These are phyloP conservation scores for Bembecia ichneumoniformis DNA, from an alignment of 2,888 invertebrate genomes.

Conservation along the genomic window DNA sequence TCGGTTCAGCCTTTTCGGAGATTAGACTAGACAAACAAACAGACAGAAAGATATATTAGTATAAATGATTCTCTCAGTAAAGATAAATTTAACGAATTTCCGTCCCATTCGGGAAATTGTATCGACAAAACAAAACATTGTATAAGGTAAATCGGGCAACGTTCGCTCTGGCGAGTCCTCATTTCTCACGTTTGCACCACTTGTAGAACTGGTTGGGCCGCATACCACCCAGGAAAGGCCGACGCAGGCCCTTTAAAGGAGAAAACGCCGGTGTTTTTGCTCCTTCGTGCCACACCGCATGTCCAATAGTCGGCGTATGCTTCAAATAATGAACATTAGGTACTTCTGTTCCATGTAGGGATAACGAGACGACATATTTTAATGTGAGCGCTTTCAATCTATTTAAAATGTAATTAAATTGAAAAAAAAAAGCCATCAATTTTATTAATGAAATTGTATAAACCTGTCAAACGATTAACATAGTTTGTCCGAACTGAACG, in stretches of 20 bases:
- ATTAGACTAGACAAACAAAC: too few relatives aligned
- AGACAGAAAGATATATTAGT: too few relatives aligned
- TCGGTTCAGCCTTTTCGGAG: too few relatives aligned
- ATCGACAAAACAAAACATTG: slow-evolving; percentile 26
- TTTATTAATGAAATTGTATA: too few relatives aligned
- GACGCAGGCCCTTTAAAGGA: slow-evolving; percentile 56
- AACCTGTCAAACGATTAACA: too few relatives aligned
- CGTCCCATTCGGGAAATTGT: slow-evolving; percentile 21
- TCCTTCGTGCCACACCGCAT: slow-evolving; percentile 27
- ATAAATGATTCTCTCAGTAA: too few relatives aligned
- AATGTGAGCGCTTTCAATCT: neutral
- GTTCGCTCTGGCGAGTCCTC: slow-evolving; percentile 33
- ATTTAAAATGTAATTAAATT: neutral
- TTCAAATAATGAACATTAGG: slow-evolving; percentile 31
- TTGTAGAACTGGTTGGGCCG: slow-evolving; percentile 43
- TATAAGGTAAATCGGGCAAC: slow-evolving; percentile 43
- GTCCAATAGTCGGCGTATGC: slow-evolving; percentile 31
- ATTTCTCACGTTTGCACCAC: slow-evolving; percentile 63
- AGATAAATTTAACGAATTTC: too few relatives aligned
- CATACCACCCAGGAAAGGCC: slow-evolving; percentile 46
- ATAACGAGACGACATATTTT: neutral
- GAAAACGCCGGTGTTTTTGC: slow-evolving; percentile 52
- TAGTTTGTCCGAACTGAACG: too few relatives aligned
- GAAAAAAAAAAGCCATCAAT: too few relatives aligned
- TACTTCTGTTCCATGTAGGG: slow-evolving; percentile 3